phyloP scores from a whole-genome alignment of 2,888 invertebrate species.

The Napeogenes inachia region DNA sequence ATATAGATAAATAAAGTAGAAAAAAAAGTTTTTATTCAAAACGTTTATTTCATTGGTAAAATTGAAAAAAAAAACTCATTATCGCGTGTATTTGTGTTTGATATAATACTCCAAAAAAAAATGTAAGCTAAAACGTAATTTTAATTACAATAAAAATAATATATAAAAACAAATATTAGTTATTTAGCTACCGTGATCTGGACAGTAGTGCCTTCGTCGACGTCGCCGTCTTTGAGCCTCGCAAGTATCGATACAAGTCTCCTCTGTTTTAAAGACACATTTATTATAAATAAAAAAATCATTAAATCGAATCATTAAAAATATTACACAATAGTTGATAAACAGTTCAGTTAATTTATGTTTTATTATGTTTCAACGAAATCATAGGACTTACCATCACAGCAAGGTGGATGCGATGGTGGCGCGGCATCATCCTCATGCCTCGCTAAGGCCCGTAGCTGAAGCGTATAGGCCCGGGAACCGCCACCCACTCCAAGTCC shows the following conservation, averaged over 20 bases:
- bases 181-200: slow-evolving; percentile 57
- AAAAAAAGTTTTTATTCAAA: too few species aligned
- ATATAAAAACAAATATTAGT: neutral
- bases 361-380: neutral
- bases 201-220: slow-evolving; percentile 69
- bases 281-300: too few species aligned
- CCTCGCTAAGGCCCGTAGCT: slow-evolving; percentile 63
- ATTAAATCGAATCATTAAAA: slow-evolving; percentile 5
- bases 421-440: slow-evolving; percentile 72
- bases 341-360: too few species aligned
- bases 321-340: neutral
- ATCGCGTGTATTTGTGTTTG: too few species aligned
- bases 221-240: slow-evolving; percentile 66
- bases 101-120: too few species aligned
- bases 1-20: too few species aligned
- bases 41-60: too few species aligned
- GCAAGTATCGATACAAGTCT: slow-evolving; percentile 69
- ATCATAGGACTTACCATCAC: slow-evolving; percentile 48
- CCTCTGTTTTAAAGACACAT: slow-evolving; percentile 44
- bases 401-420: slow-evolving; percentile 56
- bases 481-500: slow-evolving; percentile 46
- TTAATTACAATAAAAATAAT: neutral
- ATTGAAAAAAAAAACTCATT: too few species aligned
- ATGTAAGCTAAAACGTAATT: slow-evolving; percentile 1
- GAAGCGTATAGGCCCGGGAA: slow-evolving; percentile 67